phyloP scores from a whole-genome alignment of 2,888 invertebrate genomes.

The Pediacus dermestoides region DNA sequence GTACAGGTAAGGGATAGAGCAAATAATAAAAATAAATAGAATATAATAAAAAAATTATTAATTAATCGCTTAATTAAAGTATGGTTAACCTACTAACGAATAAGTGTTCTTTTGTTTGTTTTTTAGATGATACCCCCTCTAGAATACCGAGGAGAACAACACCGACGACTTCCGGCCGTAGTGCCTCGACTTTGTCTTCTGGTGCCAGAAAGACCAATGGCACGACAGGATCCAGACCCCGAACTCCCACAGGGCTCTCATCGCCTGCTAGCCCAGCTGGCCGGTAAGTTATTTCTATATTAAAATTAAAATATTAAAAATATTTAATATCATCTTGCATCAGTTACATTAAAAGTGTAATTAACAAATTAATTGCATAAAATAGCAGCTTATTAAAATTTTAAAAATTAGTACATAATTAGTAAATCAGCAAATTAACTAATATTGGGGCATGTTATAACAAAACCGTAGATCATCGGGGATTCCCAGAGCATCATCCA shows the following conservation, averaged over 20 bases:
- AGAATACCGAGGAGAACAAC: slow-evolving; percentile 76
- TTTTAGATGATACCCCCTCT: slow-evolving; percentile 73
- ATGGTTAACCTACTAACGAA: too few species aligned
- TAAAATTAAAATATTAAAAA: too few species aligned
- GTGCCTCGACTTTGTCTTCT: slow-evolving; percentile 54
- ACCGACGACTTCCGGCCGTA: slow-evolving; percentile 57
- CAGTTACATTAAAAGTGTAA: too few species aligned
- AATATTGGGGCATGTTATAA: slow-evolving; percentile 37
- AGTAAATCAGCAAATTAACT: too few species aligned
- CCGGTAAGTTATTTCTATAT: slow-evolving; percentile 56
- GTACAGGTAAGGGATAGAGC: slow-evolving; percentile 73
- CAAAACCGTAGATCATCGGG: slow-evolving; percentile 58
- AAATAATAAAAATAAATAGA: too few species aligned
- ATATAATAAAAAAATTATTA: too few species aligned
- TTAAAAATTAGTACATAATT: too few species aligned
- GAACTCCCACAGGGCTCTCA: slow-evolving; percentile 74
- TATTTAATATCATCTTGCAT: too few species aligned
- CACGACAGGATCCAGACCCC: slow-evolving; percentile 59
- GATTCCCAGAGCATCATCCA: slow-evolving; percentile 87
- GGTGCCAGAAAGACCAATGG: slow-evolving; percentile 53
- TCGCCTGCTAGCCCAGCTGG: slow-evolving; percentile 70
- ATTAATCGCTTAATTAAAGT: too few species aligned
- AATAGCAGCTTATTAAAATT: too few species aligned
- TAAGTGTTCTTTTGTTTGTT: too few species aligned
- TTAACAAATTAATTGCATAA: too few species aligned